Evolutionary conservation across 1,140 invertebrate species (phyloP).

Genomic region (Cydia amplana): DNA sequence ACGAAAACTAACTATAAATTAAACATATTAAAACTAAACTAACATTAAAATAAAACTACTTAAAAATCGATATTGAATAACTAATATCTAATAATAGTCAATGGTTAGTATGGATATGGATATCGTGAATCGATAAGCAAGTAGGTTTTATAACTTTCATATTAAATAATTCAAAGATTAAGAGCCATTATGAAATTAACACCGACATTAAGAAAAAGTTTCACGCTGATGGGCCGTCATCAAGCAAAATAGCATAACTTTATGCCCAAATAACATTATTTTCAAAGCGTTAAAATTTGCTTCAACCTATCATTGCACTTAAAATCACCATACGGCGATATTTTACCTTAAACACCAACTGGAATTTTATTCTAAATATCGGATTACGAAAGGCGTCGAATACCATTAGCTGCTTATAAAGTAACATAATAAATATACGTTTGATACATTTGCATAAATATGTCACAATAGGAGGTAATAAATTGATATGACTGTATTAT

Average conservation of each 20-base stretch:
- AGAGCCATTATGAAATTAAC: background rate
- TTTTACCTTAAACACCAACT: background rate
- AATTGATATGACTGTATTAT: too few species aligned
- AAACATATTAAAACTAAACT: too few species aligned
- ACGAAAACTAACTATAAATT: too few species aligned
- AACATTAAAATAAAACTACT: too few species aligned
- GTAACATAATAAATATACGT: slow-evolving; percentile 25
- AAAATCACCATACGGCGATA: slow-evolving; percentile 5
- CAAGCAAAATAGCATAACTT: background rate
- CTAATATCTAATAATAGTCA: too few species aligned
- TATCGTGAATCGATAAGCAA: too few species aligned
- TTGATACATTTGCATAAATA: slow-evolving; percentile 29
- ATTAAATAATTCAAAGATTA: background rate
- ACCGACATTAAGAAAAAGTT: background rate
- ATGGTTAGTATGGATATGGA: too few species aligned
- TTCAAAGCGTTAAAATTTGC: background rate
- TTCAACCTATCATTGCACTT: slow-evolving; percentile 7
- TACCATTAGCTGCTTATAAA: slow-evolving; percentile 22
- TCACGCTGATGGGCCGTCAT: background rate
- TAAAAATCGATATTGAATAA: too few species aligned
- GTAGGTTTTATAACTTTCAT: too few species aligned
- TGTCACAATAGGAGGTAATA: slow-evolving; percentile 26
- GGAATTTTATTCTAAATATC: slow-evolving; percentile 19
- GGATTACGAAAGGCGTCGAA: slow-evolving; percentile 13
- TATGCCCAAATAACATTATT: slow-evolving; percentile 13